Base-by-base conservation (phyloP, 2,888 invertebrate species). In the Alsophila aescularia region DNA sequence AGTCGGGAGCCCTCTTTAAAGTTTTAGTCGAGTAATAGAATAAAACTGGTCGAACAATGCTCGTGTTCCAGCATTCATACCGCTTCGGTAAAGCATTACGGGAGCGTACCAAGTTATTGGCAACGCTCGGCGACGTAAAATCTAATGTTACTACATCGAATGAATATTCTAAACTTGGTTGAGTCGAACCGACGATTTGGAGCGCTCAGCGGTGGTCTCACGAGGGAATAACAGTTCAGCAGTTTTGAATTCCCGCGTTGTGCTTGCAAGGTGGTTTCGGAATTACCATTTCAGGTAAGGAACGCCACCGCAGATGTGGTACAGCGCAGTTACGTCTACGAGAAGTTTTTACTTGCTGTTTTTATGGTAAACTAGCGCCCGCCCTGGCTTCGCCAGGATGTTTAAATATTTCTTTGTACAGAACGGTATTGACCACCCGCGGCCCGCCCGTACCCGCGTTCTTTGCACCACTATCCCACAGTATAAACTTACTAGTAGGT, bases 21-120 rank as follows among this genome's bases (percentile, higher is more conserved):
- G 80, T 90, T 89, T 83, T 78, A 85, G 83, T 75, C 75, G 78
- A 79, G 83, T 89, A 87, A 90, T 89, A 85, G 91, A 90, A 90
- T 90, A 89, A 90, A 90, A 89, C 81, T 83, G 84, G 77, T 85
- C 79, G 85, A 85, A 88, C 87, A 87, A 85, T 83, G 79, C 77
- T 77, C 67, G 72, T 68, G 73, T 73, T 79, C 72, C 66, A 69
- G 82, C 79, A 86, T 88, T 87, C 86, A 85, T 83, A 79, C 69
- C 58, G 67, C 72, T 77, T 79, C 74, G 67, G 72, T 68, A 72
- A 72, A 70, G 66, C 70, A 64, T 70, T 64, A 70, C 77, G 78
- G 77, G 75, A 84, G 81, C 79, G 75, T 75, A 70, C 69, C 67
- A 73, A 82, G 74, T 83, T 81, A 85, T 82, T 77, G 72, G 74